Evolutionary conservation across 2,888 invertebrate genomes (phyloP).

Genomic region (Lottia scabra): DNA sequence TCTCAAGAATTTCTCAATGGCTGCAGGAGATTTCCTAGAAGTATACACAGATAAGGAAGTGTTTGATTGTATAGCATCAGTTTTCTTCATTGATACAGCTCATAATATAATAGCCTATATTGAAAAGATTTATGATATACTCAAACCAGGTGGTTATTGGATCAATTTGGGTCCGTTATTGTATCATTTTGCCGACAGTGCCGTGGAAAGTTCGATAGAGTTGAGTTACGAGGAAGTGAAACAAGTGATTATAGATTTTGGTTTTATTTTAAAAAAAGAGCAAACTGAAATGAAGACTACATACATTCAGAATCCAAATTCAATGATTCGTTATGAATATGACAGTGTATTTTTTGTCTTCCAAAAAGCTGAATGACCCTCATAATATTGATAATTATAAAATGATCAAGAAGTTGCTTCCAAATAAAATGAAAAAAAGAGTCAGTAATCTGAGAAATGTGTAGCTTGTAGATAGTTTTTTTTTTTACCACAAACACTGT

Average conservation of each 20-base stretch:
- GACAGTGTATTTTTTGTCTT: conserved; percentile 93
- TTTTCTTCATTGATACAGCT: conserved; percentile 99
- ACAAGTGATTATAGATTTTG: conserved; percentile 83
- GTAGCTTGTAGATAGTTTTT: too few relatives aligned
- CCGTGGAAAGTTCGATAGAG: conserved; percentile 89
- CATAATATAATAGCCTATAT: conserved; percentile 95
- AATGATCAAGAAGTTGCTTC: too few relatives aligned
- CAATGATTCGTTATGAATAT: conserved; percentile 93
- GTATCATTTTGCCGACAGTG: conserved; percentile 87
- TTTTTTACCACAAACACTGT: too few relatives aligned
- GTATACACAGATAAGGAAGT: conserved; percentile 76
- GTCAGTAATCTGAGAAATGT: too few relatives aligned
- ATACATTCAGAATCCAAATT: conserved; percentile 91
- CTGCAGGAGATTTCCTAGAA: conserved; percentile 96
- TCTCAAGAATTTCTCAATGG: conserved; percentile 85
- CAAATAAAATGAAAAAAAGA: too few relatives aligned
- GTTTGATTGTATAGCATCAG: conserved; percentile 94
- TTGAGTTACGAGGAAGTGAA: conserved; percentile 88
- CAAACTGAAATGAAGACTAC: conserved; percentile 83
- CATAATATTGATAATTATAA: too few relatives aligned
- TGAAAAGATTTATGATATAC: conserved; percentile 88
- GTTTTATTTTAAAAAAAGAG: conserved; percentile 80
- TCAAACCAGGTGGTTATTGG: conserved; percentile 81
- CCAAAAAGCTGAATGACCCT: conserved; percentile 23
- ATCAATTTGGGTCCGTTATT: conserved; percentile 81